Conservation (phyloP, 2,888 invertebrate genomes). For the Acronicta leporina region DNA sequence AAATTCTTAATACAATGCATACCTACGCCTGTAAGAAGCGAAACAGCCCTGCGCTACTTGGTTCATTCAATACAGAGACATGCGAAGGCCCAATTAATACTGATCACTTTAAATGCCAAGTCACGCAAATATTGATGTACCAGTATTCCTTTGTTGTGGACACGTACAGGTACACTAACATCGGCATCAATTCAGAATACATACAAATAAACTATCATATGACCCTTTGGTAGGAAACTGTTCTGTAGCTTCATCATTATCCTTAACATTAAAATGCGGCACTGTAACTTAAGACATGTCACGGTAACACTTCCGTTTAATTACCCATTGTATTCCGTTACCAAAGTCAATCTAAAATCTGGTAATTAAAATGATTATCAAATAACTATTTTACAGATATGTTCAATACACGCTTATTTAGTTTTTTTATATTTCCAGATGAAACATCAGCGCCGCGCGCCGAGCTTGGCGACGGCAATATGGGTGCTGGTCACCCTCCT, state of each 20-base stretch:
- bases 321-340: too few species aligned
- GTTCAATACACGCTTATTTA: background rate
- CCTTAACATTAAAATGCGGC: constrained; percentile 8
- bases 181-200: constrained; percentile 48
- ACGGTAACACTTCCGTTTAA: background rate
- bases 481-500: constrained; percentile 68
- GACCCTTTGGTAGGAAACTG: constrained; percentile 23
- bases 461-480: constrained; percentile 64
- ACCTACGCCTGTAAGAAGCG: constrained; percentile 34
- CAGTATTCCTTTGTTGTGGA: constrained; percentile 48
- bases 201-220: constrained; percentile 21
- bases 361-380: too few species aligned
- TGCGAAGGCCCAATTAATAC: constrained; percentile 39
- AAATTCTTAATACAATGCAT: background rate
- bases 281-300: background rate
- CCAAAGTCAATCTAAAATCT: too few species aligned
- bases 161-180: constrained; percentile 32
- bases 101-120: constrained; percentile 49
- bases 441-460: constrained; percentile 68
- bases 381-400: too few species aligned
- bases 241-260: constrained; percentile 15
- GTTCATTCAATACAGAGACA: constrained; percentile 33
- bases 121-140: constrained; percentile 44
- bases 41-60: constrained; percentile 29
- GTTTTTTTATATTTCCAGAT: constrained; percentile 72